A percentile compares a stretch with the other conserved stretches of the same genome.
phyloP scores from a whole-genome alignment of 37 sponge, comb jelly and placozoan species.

The Hexactinellida sp. region DNA sequence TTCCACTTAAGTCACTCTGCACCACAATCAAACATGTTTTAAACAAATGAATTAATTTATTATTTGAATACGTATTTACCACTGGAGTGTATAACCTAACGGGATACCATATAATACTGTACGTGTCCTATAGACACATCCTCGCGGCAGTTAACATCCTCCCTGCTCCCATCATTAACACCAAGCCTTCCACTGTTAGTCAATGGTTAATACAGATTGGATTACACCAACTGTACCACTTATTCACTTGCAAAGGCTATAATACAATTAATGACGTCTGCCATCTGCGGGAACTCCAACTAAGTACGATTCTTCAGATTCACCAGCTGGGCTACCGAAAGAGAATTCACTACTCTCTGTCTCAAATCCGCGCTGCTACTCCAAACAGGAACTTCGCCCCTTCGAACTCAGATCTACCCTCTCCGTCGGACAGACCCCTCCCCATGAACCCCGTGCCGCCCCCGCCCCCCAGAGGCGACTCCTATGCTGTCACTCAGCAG shows the following conservation, averaged over 20 bases:
- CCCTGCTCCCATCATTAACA: neutral
- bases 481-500: neutral
- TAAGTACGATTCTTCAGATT: neutral
- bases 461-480: neutral
- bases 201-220: slow-evolving; percentile 15
- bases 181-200: neutral
- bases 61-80: no score
- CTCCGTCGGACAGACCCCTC: neutral
- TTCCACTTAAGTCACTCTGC: no score
- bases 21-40: no score
- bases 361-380: neutral
- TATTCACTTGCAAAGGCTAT: slow-evolving; percentile 1
- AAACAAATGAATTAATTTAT: no score
- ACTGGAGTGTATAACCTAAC: no score
- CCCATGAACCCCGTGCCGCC: neutral
- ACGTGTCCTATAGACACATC: neutral
- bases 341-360: neutral
- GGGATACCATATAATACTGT: no score
- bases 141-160: neutral
- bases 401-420: neutral
- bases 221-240: slow-evolving; percentile 1
- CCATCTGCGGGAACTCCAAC: neutral
- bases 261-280: slow-evolving; percentile 10
- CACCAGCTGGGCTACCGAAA: neutral
- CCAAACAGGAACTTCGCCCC: neutral